A percentile compares a stretch with the other conserved stretches of the same genome.
phyloP scores from a whole-genome alignment of 2,797 vertebrate species.

The Centroberyx gerrardi region DNA sequence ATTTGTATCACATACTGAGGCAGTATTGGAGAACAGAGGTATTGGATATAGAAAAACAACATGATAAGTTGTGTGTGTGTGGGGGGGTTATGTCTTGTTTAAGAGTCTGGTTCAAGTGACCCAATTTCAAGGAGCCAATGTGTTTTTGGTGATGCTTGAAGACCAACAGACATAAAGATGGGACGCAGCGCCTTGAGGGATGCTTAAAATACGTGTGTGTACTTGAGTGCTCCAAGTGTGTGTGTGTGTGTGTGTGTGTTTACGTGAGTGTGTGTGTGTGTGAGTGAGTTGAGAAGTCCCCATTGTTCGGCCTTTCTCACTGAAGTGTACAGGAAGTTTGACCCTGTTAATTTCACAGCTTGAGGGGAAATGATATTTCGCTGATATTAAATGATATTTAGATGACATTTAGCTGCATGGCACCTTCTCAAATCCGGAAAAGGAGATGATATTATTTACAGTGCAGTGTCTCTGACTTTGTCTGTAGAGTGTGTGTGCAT shows the following conservation, averaged over 20 bases:
- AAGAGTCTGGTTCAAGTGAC: conserved; percentile 70
- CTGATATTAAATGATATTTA: no score
- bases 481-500: background rate
- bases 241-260: conserved; percentile 1
- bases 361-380: no score
- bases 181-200: conserved; percentile 59
- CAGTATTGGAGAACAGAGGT: background rate
- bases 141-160: conserved; percentile 60
- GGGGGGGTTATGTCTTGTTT: conserved; percentile 21
- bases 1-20: background rate
- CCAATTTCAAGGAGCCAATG: conserved; percentile 63
- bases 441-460: no score
- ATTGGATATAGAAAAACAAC: conserved; percentile 3
- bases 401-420: no score
- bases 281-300: conserved; percentile 31
- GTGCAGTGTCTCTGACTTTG: no score
- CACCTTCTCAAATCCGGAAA: no score
- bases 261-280: background rate
- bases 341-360: background rate
- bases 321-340: conserved; percentile 23
- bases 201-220: conserved; percentile 42
- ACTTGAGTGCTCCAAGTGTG: conserved; percentile 31
- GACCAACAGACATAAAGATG: conserved; percentile 53
- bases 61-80: background rate
- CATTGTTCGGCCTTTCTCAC: conserved; percentile 20